phyloP scores from a whole-genome alignment of 2,113 vertebrate genomes.

The Pedionomus torquatus region DNA sequence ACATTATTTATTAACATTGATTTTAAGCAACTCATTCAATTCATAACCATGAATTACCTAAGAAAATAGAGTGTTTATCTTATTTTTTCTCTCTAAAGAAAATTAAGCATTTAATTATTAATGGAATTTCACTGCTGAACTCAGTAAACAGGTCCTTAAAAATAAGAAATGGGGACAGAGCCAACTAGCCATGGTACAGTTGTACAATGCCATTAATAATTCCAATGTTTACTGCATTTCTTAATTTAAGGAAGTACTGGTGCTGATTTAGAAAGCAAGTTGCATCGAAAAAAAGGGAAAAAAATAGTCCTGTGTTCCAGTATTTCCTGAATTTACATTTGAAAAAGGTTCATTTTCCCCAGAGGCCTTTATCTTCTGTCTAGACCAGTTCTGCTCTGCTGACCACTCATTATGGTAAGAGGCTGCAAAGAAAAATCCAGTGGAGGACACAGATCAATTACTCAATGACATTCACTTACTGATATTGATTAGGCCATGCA shows the following conservation, averaged over 20 bases:
- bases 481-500: neutral
- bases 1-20: slow-evolving; percentile 37
- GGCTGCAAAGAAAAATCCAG: neutral
- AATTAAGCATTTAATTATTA: slow-evolving; percentile 37
- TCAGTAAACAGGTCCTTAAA: neutral
- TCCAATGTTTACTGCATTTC: neutral
- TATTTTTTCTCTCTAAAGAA: slow-evolving; percentile 4
- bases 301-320: neutral
- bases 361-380: neutral
- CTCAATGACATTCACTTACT: neutral
- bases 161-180: neutral
- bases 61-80: slow-evolving; percentile 27
- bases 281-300: neutral
- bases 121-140: neutral
- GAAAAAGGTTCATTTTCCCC: neutral
- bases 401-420: neutral
- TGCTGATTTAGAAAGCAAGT: neutral
- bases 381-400: neutral
- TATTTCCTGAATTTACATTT: neutral
- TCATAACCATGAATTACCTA: slow-evolving; percentile 25
- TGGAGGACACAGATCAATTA: neutral
- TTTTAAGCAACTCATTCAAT: slow-evolving; percentile 28
- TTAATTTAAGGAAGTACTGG: neutral
- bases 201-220: neutral
- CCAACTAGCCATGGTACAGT: neutral